Conservation (phyloP, 2,888 invertebrate genomes). For the Diachrysia chrysitis region DNA sequence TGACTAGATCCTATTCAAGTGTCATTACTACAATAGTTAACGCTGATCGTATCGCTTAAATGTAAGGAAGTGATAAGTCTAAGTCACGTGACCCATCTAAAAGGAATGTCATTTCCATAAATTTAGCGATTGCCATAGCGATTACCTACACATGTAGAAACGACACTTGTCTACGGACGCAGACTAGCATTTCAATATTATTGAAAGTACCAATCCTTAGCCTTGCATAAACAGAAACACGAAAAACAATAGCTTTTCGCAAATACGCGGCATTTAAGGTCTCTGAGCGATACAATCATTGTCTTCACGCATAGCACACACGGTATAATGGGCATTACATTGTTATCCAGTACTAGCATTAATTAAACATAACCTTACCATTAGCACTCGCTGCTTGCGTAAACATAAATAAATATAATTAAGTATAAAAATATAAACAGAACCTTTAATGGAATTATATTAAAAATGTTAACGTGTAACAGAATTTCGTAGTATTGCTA, state of each 20-base stretch:
- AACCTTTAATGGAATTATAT: neutral
- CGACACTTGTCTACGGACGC: too few species aligned
- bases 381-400: slow-evolving; percentile 62
- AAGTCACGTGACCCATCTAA: too few species aligned
- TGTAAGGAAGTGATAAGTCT: too few species aligned
- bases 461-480: slow-evolving; percentile 10
- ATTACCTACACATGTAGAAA: too few species aligned
- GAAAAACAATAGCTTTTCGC: slow-evolving; percentile 25
- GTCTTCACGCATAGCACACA: slow-evolving; percentile 49
- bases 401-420: slow-evolving; percentile 36
- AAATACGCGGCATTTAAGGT: slow-evolving; percentile 28
- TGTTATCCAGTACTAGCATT: slow-evolving; percentile 43
- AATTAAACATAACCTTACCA: slow-evolving; percentile 63
- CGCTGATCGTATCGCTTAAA: too few species aligned
- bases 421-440: slow-evolving; percentile 9
- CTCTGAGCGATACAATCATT: slow-evolving; percentile 41
- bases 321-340: slow-evolving; percentile 51
- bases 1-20: too few species aligned
- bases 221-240: neutral
- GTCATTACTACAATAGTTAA: too few species aligned
- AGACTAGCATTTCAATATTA: too few species aligned
- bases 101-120: too few species aligned
- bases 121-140: too few species aligned
- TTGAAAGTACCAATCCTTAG: neutral
- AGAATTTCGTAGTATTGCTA: neutral